Evolutionary conservation across 2,113 vertebrate genomes (phyloP), one percentile per base, ranked within the genome.

Genomic region (Pholis gunnellus): DNA sequence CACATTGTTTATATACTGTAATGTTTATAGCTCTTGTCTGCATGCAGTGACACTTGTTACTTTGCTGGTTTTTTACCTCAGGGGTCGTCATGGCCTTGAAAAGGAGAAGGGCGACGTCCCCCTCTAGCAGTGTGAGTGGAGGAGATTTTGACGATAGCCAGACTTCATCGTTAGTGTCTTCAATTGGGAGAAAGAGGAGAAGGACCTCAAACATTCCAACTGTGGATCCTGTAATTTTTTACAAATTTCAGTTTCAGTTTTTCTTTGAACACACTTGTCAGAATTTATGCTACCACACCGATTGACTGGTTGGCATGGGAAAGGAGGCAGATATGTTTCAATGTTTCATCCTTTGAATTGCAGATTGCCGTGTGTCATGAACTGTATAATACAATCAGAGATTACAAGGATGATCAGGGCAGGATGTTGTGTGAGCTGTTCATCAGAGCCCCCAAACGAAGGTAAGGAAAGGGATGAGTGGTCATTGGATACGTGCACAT

Each of bases 311-410:
- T 59, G 46, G 18, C 63, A 13, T 9, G 20, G 6, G 3, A 29
- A 67, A 17, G 18, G 29, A 27, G 78, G 42, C 66, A 15, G 29
- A 10, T 68, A 1, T 61, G 48, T 46, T 50, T 84, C 61, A 90
- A 25, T 61, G 22, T 87, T 81, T 46, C 6, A 29, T 66, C 36
- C 46, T 72, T 70, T 82, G 44, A 67, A 20, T 84, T 73, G 44
- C 94, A 99, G 99, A 99, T 99, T 89, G 99, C 98, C 29, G 98
- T 99, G 29, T 99, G 99, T 83, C 98, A 99, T 91, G 98, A 99
- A 82, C 95, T 99, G 56, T 99, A 99, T 89, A 99, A 99, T 92
- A 99, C 97, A 36, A 96, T 99, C 89, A 94, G 98, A 94, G 98
- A 99, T 92, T 99, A 99, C 93, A 99, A 99, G 85, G 99, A 99